phyloP scores from a whole-genome alignment of 1,140 invertebrate genomes.

The Zaprionus davidi region DNA sequence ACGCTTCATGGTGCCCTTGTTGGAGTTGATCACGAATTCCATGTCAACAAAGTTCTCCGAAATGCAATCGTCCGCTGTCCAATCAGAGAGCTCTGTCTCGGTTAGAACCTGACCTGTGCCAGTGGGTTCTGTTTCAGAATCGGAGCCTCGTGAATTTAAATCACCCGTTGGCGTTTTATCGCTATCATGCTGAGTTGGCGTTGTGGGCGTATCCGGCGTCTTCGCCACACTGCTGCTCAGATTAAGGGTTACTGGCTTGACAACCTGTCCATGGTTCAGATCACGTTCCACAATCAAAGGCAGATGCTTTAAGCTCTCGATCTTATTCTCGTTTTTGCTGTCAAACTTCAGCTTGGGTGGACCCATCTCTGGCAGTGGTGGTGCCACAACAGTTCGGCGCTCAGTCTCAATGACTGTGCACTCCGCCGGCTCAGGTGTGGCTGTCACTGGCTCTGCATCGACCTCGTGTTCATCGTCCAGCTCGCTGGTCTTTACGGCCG shows the following conservation, averaged over 20 bases:
- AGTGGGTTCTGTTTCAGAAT: slow-evolving; percentile 87
- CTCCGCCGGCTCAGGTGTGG: slow-evolving; percentile 75
- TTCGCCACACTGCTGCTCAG: slow-evolving; percentile 58
- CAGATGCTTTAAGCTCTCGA: slow-evolving; percentile 80
- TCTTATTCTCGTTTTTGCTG: slow-evolving; percentile 83
- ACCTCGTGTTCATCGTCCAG: slow-evolving; percentile 60
- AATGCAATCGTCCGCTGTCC: slow-evolving; percentile 91
- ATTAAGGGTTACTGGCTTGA: slow-evolving; percentile 73
- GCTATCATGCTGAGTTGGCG: slow-evolving; percentile 70
- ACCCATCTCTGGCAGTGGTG: slow-evolving; percentile 68
- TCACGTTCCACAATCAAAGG: slow-evolving; percentile 73
- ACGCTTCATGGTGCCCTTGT: slow-evolving; percentile 85
- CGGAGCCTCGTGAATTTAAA: slow-evolving; percentile 57
- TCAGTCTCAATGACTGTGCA: slow-evolving; percentile 71
- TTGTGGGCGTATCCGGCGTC: slow-evolving; percentile 73
- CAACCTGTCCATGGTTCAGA: slow-evolving; percentile 61
- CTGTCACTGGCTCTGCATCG: slow-evolving; percentile 72
- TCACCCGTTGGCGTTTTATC: slow-evolving; percentile 82
- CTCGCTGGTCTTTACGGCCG: slow-evolving; percentile 66
- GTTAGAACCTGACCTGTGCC: slow-evolving; percentile 89
- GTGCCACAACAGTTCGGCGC: slow-evolving; percentile 2
- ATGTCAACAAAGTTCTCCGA: slow-evolving; percentile 90
- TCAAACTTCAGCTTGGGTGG: slow-evolving; percentile 78
- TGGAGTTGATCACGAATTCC: slow-evolving; percentile 87
- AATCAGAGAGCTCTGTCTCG: slow-evolving; percentile 93